Conservation (phyloP, 2,888 invertebrate genomes). For the Caenorhabditis uteleia region DNA sequence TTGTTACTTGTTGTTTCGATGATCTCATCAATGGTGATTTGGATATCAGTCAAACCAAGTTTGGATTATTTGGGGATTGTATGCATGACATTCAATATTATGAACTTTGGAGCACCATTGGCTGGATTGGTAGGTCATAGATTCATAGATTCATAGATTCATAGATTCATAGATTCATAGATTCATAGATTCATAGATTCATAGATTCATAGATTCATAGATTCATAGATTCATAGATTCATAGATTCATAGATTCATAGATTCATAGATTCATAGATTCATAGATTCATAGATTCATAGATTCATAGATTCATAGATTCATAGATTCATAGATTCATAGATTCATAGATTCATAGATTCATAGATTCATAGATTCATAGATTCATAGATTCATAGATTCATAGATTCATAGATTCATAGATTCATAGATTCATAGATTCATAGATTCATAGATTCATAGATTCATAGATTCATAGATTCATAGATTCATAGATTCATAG, state of each 20-base stretch:
- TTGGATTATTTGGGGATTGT: slow-evolving; percentile 76
- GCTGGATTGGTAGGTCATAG: slow-evolving; percentile 76
- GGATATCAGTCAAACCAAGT: slow-evolving; percentile 50
- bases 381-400: background rate
- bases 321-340: background rate
- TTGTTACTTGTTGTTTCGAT: slow-evolving; percentile 71
- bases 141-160: background rate
- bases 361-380: background rate
- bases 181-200: background rate
- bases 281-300: background rate
- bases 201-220: background rate
- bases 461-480: background rate
- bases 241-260: background rate
- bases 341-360: background rate
- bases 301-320: background rate
- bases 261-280: background rate
- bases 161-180: background rate
- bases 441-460: background rate
- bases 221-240: background rate
- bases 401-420: background rate
- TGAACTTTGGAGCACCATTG: slow-evolving; percentile 84
- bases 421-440: background rate
- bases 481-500: background rate
- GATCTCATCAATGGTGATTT: slow-evolving; percentile 74
- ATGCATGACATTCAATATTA: slow-evolving; percentile 79